Conservation (phyloP, 2,888 invertebrate species). For the Volucella inflata region DNA sequence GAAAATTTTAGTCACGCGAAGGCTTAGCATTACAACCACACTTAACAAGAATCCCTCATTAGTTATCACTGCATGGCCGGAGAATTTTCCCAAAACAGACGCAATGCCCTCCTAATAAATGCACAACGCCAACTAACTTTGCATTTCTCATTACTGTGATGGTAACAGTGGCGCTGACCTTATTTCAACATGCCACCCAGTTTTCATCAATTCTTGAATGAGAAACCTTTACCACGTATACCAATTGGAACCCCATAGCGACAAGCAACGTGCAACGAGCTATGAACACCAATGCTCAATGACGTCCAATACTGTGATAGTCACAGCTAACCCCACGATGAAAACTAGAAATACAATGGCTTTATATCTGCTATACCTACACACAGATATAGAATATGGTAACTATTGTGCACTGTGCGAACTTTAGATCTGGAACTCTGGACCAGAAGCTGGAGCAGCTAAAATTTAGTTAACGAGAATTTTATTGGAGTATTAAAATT, state of each 20-base stretch:
- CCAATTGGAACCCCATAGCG: conserved; percentile 52
- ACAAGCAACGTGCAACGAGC: not conserved
- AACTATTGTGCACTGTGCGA: no score
- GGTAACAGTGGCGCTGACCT: conserved; percentile 51
- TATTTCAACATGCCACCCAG: conserved; percentile 45
- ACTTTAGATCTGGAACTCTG: no score
- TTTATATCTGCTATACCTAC: not conserved
- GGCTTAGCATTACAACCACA: conserved; percentile 58
- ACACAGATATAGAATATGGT: no score
- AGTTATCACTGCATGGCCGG: conserved; percentile 63
- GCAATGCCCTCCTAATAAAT: conserved; percentile 55
- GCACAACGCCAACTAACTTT: conserved; percentile 69
- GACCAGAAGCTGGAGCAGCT: conserved; percentile 17
- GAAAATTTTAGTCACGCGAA: conserved; percentile 54
- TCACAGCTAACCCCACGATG: conserved; percentile 31
- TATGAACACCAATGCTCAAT: conserved; percentile 48
- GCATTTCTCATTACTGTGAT: conserved; percentile 68
- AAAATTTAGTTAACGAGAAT: conserved; percentile 70
- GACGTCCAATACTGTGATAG: conserved; percentile 62
- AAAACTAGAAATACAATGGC: conserved; percentile 12
- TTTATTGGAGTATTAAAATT: conserved; percentile 72
- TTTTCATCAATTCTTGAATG: conserved; percentile 41
- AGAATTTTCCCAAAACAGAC: conserved; percentile 15
- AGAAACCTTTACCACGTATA: conserved; percentile 66
- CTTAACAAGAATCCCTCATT: conserved; percentile 65